Percentiles rank a stretch among this genome's conserved stretches.
Conservation (phyloP, 23 tunicate genomes). For the Botrylloides violaceus region DNA sequence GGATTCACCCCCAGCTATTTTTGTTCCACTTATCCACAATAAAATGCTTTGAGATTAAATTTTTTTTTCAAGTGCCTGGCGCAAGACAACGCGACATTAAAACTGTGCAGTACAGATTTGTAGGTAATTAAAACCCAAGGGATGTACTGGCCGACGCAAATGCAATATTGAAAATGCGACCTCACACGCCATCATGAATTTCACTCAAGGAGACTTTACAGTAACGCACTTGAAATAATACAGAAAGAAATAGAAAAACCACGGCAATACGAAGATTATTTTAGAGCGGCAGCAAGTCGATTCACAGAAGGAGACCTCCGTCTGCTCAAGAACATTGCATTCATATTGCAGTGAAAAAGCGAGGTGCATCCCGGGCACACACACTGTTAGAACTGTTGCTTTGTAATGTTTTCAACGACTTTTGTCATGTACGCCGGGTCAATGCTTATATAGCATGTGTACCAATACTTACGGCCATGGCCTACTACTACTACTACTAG, state of each 20-base stretch:
- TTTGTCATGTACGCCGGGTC: no score
- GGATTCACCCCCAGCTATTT: slow-evolving; percentile 10
- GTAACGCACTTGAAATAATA: neutral
- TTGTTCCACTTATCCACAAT: neutral
- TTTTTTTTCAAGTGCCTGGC: neutral
- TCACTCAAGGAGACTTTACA: neutral
- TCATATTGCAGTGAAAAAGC: no score
- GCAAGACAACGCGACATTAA: neutral
- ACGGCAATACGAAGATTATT: neutral
- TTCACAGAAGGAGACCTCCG: no score
- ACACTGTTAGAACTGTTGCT: no score
- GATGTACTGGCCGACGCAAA: no score
- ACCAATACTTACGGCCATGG: no score
- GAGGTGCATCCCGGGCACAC: no score
- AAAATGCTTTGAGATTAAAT: neutral
- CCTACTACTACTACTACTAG: no score
- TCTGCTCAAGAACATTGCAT: no score
- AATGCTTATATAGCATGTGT: no score
- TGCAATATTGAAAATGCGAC: neutral
- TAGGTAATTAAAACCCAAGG: neutral
- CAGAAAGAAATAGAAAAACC: neutral
- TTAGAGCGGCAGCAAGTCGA: neutral
- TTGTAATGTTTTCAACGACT: no score
- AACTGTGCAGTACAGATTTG: neutral
- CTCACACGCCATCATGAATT: neutral